phyloP scores from a whole-genome alignment of 2,888 invertebrate genomes.

The Lasioglossum figueresi region DNA sequence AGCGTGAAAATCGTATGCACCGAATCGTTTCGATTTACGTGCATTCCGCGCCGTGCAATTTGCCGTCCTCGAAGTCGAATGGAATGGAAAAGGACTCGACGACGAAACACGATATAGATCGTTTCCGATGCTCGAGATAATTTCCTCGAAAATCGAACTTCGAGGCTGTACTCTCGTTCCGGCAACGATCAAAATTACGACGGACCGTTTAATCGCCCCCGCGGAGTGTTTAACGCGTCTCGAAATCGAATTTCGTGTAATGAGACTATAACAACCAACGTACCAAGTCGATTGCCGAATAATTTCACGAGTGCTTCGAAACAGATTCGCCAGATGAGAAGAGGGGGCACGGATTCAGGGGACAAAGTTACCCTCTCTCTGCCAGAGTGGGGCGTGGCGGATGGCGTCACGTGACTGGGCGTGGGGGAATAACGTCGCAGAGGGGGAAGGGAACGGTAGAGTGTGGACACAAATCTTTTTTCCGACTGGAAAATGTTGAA shows the following conservation, averaged over 20 bases:
- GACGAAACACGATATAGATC: neutral
- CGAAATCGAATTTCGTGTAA: no score
- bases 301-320: neutral
- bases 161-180: neutral
- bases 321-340: neutral
- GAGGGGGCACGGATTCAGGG: no score
- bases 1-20: slow-evolving; percentile 18
- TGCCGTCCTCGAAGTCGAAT: neutral
- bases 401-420: no score
- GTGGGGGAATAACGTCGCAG: no score
- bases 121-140: neutral
- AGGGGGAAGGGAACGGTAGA: no score
- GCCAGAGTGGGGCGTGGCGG: no score
- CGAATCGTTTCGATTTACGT: slow-evolving; percentile 8
- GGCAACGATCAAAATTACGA: neutral
- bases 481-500: no score
- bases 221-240: no score
- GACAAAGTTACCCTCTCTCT: no score
- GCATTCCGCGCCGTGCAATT: neutral
- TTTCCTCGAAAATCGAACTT: neutral
- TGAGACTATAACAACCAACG: neutral
- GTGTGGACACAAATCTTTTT: no score
- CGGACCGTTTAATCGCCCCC: neutral
- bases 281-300: neutral
- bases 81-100: neutral